These are phyloP conservation scores for Polypedilum pembai DNA, from an alignment of 1,140 invertebrate species.

Conservation along the genomic window DNA sequence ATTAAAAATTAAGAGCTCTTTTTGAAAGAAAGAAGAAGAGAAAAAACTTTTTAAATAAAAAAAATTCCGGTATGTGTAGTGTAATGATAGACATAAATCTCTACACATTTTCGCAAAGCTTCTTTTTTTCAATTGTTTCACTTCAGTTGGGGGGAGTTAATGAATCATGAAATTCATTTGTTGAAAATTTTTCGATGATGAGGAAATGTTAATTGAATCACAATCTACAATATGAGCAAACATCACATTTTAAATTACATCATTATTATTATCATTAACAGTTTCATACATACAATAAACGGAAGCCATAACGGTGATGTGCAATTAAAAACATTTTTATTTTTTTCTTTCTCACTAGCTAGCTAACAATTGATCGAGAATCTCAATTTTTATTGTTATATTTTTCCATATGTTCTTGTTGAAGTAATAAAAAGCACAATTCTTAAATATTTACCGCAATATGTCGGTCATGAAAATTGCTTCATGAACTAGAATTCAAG, in stretches of 20 bases:
- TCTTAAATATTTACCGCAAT: not conserved
- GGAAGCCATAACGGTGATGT: not conserved
- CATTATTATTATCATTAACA: slow-evolving; percentile 14
- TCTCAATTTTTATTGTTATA: not conserved
- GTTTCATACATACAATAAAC: not conserved
- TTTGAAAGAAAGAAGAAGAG: too few relatives aligned
- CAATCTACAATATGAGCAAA: not conserved
- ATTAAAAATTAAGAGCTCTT: too few relatives aligned
- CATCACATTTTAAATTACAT: slow-evolving; percentile 13
- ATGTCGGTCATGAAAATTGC: slow-evolving; percentile 2
- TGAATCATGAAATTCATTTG: not conserved
- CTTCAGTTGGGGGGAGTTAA: not conserved
- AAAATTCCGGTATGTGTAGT: not conserved
- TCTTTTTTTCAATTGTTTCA: not conserved
- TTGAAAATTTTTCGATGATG: slow-evolving; percentile 2
- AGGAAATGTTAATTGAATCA: slow-evolving; percentile 3
- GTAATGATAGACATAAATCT: not conserved
- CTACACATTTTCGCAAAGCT: not conserved
- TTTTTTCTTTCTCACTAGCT: not conserved
- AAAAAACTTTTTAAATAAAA: too few relatives aligned
- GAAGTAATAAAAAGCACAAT: not conserved
- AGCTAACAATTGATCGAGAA: too few relatives aligned
- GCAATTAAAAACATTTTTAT: slow-evolving; percentile 14
- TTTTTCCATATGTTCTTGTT: not conserved
- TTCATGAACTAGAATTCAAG: not conserved